These are phyloP conservation scores for Barypeithes pellucidus DNA, from an alignment of 2,888 invertebrate genomes.

Conservation along the genomic window DNA sequence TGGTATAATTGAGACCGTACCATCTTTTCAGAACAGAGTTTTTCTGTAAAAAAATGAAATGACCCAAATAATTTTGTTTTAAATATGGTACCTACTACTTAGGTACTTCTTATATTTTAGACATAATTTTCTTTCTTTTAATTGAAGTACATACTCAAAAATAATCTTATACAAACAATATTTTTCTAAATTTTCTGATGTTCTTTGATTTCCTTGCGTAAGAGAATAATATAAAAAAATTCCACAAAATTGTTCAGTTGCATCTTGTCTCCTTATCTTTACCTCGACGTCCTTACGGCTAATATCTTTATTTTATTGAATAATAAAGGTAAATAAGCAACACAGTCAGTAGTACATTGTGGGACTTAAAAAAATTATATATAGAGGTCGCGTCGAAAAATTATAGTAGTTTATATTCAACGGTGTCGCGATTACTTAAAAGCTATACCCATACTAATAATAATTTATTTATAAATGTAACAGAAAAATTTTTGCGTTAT, in stretches of 20 bases:
- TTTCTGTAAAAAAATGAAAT: too few species aligned
- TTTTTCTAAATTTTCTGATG: neutral
- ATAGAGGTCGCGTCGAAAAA: conserved; percentile 15
- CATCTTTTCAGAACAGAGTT: too few species aligned
- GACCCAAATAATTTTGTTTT: too few species aligned
- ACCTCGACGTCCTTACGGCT: conserved; percentile 12
- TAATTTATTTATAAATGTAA: neutral
- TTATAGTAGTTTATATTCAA: conserved; percentile 24
- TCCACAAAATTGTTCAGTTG: neutral
- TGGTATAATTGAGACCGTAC: too few species aligned
- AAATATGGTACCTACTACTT: too few species aligned
- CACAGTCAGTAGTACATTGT: neutral
- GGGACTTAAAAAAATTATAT: conserved; percentile 21
- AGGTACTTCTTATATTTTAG: too few species aligned
- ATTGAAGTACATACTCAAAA: too few species aligned
- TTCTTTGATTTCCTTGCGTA: neutral
- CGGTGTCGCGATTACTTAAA: conserved; percentile 6
- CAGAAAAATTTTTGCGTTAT: neutral
- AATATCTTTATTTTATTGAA: conserved; percentile 23
- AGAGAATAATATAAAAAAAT: neutral
- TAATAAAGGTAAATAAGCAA: conserved; percentile 24
- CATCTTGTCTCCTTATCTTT: neutral
- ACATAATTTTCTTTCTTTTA: too few species aligned
- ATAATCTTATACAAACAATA: too few species aligned
- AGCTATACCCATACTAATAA: neutral